These are phyloP conservation scores for Lepidurus apus DNA, from an alignment of 1,140 invertebrate species.

Conservation along the genomic window DNA sequence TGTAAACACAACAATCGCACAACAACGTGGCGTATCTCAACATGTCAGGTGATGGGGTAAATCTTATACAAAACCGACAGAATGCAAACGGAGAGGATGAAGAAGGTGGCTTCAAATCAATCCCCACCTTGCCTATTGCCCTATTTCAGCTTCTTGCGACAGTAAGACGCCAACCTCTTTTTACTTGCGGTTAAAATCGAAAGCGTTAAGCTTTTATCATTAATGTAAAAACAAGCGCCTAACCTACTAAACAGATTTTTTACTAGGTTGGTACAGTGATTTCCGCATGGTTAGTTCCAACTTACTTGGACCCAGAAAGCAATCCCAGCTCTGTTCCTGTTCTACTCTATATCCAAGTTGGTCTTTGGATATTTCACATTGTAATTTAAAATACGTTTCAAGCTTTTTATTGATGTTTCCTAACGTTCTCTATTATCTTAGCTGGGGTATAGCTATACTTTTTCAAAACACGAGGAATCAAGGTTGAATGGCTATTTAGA, in stretches of 20 bases:
- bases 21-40: no score
- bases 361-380: background rate
- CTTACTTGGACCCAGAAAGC: background rate
- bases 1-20: no score
- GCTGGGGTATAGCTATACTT: background rate
- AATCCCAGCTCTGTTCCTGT: background rate
- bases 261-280: background rate
- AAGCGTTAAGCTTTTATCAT: no score
- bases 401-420: background rate
- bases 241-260: background rate
- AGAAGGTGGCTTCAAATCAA: background rate
- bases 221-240: background rate
- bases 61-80: background rate
- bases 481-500: background rate
- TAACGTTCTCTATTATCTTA: background rate
- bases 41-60: background rate
- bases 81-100: background rate
- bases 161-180: background rate
- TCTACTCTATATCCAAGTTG: background rate
- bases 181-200: no score
- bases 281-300: slow-evolving; percentile 6
- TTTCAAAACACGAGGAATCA: background rate
- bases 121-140: background rate
- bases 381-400: background rate
- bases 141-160: background rate